These are phyloP conservation scores for Falco columbarius DNA, from an alignment of 2,797 vertebrate genomes.

Conservation along the genomic window DNA sequence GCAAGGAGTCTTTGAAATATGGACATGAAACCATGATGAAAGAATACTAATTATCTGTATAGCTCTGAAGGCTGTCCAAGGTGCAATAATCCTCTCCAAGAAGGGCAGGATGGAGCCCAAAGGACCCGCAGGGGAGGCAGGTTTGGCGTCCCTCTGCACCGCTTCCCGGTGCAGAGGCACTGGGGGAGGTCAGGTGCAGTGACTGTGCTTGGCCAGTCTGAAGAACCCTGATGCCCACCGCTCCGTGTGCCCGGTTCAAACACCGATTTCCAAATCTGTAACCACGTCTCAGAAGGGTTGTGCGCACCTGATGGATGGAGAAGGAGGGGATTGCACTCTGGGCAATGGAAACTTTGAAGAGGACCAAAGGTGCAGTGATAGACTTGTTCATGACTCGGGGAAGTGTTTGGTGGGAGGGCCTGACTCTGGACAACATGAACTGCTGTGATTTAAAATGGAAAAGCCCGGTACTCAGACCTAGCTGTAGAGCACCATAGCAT, in stretches of 20 bases:
- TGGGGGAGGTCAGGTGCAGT: accelerated
- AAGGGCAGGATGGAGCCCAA: accelerated
- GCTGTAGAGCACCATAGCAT: neutral
- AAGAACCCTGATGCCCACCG: accelerated
- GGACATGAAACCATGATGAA: neutral
- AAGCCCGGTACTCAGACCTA: neutral
- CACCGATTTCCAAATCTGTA: neutral
- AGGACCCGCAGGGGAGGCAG: accelerated
- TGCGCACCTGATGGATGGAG: neutral
- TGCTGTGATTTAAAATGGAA: neutral
- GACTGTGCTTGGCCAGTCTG: neutral
- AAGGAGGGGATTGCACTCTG: neutral
- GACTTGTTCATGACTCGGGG: neutral
- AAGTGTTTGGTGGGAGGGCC: neutral
- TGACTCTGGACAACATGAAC: neutral
- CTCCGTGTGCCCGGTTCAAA: neutral
- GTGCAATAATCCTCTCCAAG: neutral
- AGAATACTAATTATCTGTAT: neutral
- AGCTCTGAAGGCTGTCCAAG: neutral
- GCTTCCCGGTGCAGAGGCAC: accelerated
- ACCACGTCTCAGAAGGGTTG: neutral
- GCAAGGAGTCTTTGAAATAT: neutral
- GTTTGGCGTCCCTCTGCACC: neutral
- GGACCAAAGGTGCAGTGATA: accelerated
- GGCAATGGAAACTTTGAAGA: neutral